Percentiles rank a stretch among this genome's conserved stretches.
Evolutionary conservation across 2,113 vertebrate species (phyloP).

Genomic region (Protobothrops flavoviridis): DNA sequence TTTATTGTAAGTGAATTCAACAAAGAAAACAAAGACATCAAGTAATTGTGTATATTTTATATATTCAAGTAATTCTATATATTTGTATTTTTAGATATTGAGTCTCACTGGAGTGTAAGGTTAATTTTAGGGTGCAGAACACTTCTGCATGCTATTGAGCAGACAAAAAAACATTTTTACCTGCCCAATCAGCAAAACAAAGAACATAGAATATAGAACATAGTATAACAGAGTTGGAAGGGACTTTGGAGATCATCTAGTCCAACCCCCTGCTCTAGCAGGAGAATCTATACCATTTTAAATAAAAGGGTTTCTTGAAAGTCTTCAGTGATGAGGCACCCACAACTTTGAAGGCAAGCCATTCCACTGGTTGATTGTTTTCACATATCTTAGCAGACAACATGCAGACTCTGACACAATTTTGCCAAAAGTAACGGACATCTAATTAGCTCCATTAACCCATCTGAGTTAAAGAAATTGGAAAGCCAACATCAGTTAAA

Average conservation of each 20-base stretch:
- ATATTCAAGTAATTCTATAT: not conserved
- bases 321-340: not conserved
- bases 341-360: not conserved
- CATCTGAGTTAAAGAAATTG: not conserved
- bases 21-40: not conserved
- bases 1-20: not conserved
- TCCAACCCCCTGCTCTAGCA: not conserved
- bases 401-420: not conserved
- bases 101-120: not conserved
- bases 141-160: not conserved
- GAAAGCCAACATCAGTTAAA: not conserved
- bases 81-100: not conserved
- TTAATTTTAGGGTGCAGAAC: not conserved
- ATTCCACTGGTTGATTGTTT: not conserved
- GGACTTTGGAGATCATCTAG: not conserved
- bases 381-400: not conserved
- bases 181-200: not conserved
- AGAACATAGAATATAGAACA: not conserved
- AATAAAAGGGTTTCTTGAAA: not conserved
- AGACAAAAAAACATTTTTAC: not conserved
- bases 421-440: not conserved
- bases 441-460: not conserved
- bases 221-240: not conserved
- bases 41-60: not conserved
- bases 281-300: not conserved